These are phyloP conservation scores for Asarcornis scutulata DNA, from an alignment of 2,113 vertebrate genomes.

Conservation along the genomic window DNA sequence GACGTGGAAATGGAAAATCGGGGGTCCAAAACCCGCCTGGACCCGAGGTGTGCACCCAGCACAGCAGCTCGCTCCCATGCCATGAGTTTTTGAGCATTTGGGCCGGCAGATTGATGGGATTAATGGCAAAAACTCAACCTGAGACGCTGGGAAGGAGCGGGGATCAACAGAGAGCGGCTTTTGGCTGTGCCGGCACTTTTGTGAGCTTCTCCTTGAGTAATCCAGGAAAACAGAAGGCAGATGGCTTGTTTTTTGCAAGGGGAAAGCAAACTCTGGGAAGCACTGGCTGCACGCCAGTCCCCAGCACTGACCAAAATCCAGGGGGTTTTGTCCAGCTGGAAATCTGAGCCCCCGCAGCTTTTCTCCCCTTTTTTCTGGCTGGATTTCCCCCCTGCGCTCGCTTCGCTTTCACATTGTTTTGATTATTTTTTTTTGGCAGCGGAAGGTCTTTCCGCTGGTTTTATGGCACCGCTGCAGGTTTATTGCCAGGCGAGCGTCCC, in stretches of 20 bases:
- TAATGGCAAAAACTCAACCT: background rate
- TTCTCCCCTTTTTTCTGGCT: rapidly evolving
- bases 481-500: rapidly evolving
- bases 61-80: rapidly evolving
- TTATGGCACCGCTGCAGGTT: rapidly evolving
- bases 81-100: rapidly evolving
- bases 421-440: background rate
- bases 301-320: rapidly evolving
- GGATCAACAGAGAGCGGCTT: background rate
- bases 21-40: too few relatives aligned
- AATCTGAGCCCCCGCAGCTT: background rate
- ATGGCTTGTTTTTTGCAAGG: background rate
- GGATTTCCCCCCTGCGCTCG: rapidly evolving
- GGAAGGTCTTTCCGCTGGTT: background rate
- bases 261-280: too few relatives aligned
- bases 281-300: rapidly evolving
- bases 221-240: background rate
- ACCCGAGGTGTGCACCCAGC: rapidly evolving
- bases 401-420: rapidly evolving
- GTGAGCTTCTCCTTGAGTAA: background rate
- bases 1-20: background rate
- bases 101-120: background rate
- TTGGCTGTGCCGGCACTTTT: background rate
- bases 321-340: background rate
- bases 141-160: background rate